Percentiles rank a stretch among this genome's conserved stretches.
Conservation (phyloP, 2,888 invertebrate genomes). For the Slavum lentiscoides region DNA sequence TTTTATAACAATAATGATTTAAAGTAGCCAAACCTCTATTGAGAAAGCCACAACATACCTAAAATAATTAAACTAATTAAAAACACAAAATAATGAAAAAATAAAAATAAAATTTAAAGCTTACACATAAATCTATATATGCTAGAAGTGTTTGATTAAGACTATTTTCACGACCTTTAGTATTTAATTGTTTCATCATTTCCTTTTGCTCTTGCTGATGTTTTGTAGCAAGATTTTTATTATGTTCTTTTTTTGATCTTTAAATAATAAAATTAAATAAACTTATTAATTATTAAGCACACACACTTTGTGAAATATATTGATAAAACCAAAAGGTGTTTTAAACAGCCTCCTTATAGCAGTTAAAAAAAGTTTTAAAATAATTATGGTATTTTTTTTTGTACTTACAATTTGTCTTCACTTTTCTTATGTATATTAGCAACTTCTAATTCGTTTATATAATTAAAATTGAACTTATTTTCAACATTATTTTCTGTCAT, state of each 20-base stretch:
- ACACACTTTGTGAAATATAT: too few relatives aligned
- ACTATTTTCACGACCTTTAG: conserved; percentile 60
- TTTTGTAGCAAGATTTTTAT: conserved; percentile 7
- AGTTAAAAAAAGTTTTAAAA: neutral
- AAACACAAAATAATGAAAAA: neutral
- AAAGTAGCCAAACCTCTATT: conserved; percentile 64
- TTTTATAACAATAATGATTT: conserved; percentile 62
- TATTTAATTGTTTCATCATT: conserved; percentile 26
- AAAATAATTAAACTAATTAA: conserved; percentile 46
- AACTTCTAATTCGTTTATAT: neutral
- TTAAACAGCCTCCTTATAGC: too few relatives aligned
- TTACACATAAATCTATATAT: conserved; percentile 70
- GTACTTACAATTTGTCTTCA: conserved; percentile 16
- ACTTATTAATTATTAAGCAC: too few relatives aligned
- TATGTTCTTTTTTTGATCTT: conserved; percentile 24
- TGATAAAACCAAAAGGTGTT: too few relatives aligned
- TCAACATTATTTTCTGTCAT: conserved; percentile 61
- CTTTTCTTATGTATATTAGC: neutral
- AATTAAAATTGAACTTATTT: conserved; percentile 58
- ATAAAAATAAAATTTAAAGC: conserved; percentile 51
- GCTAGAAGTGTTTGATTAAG: conserved; percentile 67
- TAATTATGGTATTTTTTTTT: neutral
- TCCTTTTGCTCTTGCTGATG: conserved; percentile 33
- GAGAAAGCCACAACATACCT: conserved; percentile 65
- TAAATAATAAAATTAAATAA: neutral